Percentiles rank a stretch among this genome's conserved stretches.
Conservation (phyloP, 2,113 vertebrate species). For the Carassius auratus region DNA sequence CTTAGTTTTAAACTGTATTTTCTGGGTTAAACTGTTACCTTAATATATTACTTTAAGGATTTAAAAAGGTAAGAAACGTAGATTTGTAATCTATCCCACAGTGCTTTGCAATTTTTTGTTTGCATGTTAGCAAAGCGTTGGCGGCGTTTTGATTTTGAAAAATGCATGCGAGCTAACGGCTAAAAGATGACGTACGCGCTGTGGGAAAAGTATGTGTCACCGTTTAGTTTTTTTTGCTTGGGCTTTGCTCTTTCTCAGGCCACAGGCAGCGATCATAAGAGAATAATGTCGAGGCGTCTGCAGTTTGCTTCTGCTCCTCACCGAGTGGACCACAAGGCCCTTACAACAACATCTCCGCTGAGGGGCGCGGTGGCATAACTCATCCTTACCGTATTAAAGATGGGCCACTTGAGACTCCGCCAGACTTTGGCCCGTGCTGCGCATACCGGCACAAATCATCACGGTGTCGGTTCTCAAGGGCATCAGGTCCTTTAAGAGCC, state of each 20-base stretch:
- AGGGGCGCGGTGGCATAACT: conserved; percentile 58
- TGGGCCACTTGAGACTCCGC: conserved; percentile 62
- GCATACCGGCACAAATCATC: conserved; percentile 66
- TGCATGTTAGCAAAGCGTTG: background rate
- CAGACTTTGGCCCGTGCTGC: conserved; percentile 52
- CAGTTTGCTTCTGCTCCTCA: conserved; percentile 52
- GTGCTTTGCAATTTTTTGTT: background rate
- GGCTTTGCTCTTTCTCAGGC: conserved; percentile 66
- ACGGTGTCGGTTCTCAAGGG: conserved; percentile 31
- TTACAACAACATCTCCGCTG: conserved; percentile 63
- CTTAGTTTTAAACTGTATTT: background rate
- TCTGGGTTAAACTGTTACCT: background rate
- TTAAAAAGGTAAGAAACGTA: background rate
- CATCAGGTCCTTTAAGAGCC: background rate
- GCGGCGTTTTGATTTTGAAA: too few relatives aligned
- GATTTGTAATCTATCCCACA: background rate
- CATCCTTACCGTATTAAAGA: conserved; percentile 65
- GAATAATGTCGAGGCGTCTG: conserved; percentile 62
- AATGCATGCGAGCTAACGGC: conserved; percentile 28
- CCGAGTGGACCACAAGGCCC: conserved; percentile 61
- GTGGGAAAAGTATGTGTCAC: conserved; percentile 69
- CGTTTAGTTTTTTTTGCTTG: conserved; percentile 68
- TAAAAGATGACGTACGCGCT: conserved; percentile 33
- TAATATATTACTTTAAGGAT: background rate
- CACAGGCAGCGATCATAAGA: conserved; percentile 68